Evolutionary conservation across 2,113 vertebrate genomes (phyloP), one percentile per base, ranked within the genome.

Genomic region (Lasiurus borealis): DNA sequence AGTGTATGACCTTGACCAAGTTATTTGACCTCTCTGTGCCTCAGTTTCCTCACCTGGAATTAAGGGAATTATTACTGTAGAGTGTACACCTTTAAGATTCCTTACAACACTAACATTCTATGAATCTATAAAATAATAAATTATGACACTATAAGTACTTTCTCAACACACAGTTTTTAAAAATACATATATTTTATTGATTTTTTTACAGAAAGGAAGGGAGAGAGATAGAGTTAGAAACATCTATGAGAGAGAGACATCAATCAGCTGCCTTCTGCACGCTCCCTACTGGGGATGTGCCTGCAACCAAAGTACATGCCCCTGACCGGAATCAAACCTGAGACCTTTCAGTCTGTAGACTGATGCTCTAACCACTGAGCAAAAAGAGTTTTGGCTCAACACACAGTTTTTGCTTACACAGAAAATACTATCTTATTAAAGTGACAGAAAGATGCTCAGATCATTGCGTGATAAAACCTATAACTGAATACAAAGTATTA

Each of bases 351-450:
- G 40, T 40, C 40, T 5, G 5, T 40, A 40, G 40, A 40, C 40
- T 40, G 40, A 40, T 40, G 40, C 40, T 40, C 40, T 40, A 40
- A 40, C 40, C 40, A 40, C 40, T 40, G 40, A 40, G 40, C 40
- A 3, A 40, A 40, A 40, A 3, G 3, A 40, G 40, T 40, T 40
- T 40, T 40, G 40, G 40, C 40, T 40, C 40, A 40, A 40, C 31
- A 50, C 8, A 86, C 69, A 34, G 27, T 68, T 91, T 50, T 83
- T 93, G 36, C 57, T 93, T 57, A 82, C 76, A 82, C 3, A 83
- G 72, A 75, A 93, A 95, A 12, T 50, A 69, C 48, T 48, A 57
- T n/a, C 12, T 75, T 85, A 85, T 6, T 91, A 48, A 82, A 91
- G 46, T 48, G 52, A 80, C 14, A 86, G 14, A 91, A 54, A 81